Percentiles rank a stretch among this genome's conserved stretches.
Conservation (phyloP, 2,888 invertebrate genomes). For the Drosophila incognita region DNA sequence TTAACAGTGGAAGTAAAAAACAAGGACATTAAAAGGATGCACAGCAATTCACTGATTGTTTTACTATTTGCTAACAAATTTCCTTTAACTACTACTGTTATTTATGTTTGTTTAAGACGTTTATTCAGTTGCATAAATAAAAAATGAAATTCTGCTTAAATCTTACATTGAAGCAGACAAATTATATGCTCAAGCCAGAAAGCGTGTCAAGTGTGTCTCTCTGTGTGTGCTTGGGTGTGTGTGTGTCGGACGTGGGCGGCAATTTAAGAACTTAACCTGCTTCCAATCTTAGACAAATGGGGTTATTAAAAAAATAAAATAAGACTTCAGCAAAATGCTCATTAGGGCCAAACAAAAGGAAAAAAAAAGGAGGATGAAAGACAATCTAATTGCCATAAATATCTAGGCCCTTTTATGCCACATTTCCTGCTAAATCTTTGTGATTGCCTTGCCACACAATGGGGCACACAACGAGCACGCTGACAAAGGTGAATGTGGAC, state of each 20-base stretch:
- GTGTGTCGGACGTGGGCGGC: constrained; percentile 12
- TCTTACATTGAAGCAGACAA: background rate
- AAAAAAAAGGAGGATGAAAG: constrained; percentile 45
- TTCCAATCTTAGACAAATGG: constrained; percentile 53
- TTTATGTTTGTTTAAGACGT: background rate
- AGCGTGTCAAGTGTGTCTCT: constrained; percentile 30
- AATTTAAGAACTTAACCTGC: constrained; percentile 63
- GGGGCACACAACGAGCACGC: constrained; percentile 18
- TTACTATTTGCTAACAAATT: constrained; percentile 12
- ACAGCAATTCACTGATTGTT: constrained; percentile 21
- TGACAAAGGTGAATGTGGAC: background rate
- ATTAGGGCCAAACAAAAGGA: constrained; percentile 50
- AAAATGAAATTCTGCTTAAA: background rate
- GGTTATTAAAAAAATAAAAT: constrained; percentile 50
- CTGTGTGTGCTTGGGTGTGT: background rate
- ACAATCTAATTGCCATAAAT: constrained; percentile 73
- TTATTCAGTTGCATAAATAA: background rate
- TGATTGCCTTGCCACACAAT: constrained; percentile 46
- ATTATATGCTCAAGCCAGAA: constrained; percentile 8
- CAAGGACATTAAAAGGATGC: constrained; percentile 29
- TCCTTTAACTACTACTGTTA: constrained; percentile 7
- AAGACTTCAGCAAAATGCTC: constrained; percentile 38
- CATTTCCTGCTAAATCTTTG: constrained; percentile 45
- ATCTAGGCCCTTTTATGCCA: constrained; percentile 34
- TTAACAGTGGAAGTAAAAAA: background rate